Percentiles rank a stretch among this genome's conserved stretches.
These are phyloP conservation scores for Hyalella azteca DNA, from an alignment of 2,888 invertebrate species.

Conservation along the genomic window DNA sequence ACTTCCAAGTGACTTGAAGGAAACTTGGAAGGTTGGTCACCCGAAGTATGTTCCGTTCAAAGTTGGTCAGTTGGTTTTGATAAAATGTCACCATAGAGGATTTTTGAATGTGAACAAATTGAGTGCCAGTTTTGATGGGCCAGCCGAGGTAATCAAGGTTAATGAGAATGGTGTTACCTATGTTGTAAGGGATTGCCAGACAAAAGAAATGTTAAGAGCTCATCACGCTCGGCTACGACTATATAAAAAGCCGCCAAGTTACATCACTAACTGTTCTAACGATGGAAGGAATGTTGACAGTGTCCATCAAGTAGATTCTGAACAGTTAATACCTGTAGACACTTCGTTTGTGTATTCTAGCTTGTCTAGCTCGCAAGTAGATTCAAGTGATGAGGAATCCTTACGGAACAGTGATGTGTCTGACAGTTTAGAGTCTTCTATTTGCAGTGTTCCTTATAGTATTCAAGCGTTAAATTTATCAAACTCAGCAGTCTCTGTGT, in stretches of 20 bases:
- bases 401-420: neutral
- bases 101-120: neutral
- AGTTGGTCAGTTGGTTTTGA: neutral
- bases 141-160: neutral
- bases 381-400: neutral
- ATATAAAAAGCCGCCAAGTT: neutral
- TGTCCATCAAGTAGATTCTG: no score
- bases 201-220: neutral
- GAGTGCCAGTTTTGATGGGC: neutral
- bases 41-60: neutral
- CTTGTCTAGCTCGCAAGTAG: no score
- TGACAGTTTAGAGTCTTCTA: neutral
- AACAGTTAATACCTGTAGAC: no score
- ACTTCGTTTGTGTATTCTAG: no score
- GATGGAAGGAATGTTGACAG: neutral
- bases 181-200: neutral
- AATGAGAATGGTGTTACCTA: slow-evolving; percentile 21
- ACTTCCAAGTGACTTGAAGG: neutral
- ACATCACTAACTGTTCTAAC: neutral
- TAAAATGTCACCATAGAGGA: neutral
- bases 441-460: neutral
- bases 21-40: neutral
- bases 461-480: no score
- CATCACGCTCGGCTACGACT: neutral
- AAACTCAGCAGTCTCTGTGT: no score